Conservation (phyloP, 2,888 invertebrate genomes). For the Dusona sp. region DNA sequence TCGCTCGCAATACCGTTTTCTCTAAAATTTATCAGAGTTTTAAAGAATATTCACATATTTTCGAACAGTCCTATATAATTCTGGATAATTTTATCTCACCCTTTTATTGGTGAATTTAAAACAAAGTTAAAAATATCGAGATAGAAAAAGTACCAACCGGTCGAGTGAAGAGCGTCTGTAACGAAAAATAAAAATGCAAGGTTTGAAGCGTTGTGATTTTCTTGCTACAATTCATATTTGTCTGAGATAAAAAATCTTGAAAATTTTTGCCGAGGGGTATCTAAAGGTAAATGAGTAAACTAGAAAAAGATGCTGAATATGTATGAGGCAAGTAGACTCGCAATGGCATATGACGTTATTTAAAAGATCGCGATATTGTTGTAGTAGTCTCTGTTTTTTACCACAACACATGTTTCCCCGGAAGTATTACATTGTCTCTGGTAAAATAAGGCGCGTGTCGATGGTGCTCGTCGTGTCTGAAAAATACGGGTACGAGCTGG, state of each 20-base stretch:
- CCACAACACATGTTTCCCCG: conserved; percentile 6
- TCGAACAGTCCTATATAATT: neutral
- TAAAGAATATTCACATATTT: neutral
- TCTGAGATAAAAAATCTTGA: neutral
- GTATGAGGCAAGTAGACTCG: neutral
- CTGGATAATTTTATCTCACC: neutral
- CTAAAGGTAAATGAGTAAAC: neutral
- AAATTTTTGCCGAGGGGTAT: neutral
- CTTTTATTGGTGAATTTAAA: neutral
- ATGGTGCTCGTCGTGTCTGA: neutral
- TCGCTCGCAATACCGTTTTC: neutral
- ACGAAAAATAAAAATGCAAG: neutral
- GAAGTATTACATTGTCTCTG: neutral
- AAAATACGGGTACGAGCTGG: neutral
- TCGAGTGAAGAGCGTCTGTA: neutral
- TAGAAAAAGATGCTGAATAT: neutral
- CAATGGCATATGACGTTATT: conserved; percentile 11
- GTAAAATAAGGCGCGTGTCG: neutral
- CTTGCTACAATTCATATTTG: neutral
- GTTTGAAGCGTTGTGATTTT: neutral
- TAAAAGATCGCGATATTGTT: conserved; percentile 6
- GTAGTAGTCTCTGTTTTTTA: neutral
- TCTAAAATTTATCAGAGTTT: neutral
- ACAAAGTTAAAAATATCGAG: neutral
- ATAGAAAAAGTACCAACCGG: neutral